Base-by-base conservation (phyloP, 1,140 invertebrate genomes). In the Linepithema humile region DNA sequence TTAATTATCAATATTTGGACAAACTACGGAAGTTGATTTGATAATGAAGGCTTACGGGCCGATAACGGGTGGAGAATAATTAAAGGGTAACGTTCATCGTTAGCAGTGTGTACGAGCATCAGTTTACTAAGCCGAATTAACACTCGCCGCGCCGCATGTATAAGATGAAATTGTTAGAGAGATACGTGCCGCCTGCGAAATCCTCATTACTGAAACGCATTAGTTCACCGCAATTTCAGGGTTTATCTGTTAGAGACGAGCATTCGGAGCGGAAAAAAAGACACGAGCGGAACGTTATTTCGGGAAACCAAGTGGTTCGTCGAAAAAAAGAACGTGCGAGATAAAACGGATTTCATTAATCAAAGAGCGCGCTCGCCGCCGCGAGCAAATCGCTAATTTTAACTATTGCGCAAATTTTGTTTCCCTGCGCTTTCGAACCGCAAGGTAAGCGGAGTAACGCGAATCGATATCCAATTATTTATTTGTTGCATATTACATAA, bases 111-210 rank as follows among this genome's bases (percentile, higher is more conserved):
- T 26, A 23, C 53, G 29, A 55, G 48, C 43, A 65, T 74, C 45
- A 50, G 64, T 86, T 88, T 84, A 67, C 50, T 45, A 40, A 20
- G 29, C 38, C 15, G 40, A 83, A 72, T 86, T 87, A 86, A 77
- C 64, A 50, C n/a, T 45, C 60, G 3, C 38, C 40, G 3, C 12
- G 17, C 12, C 17, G 1, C 17, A 10, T 20, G n/a, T 43, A 20
- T 6, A 32, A 62, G 50, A 78, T 53, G 73, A 74, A 84, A 88
- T 88, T 50, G 60, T 88, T 62, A 74, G 53, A 84, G 40, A 55
- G 20, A 2, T 65, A 50, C 70, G 29, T 53, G 43, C 29, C 38
- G 12, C 50, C n/a, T 29, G 60, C 26, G 20, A 38, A 70, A 72
- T 67, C 17, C 85, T 86, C 85, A 74, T 88, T 86, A 84, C 38